A percentile compares a stretch with the other conserved stretches of the same genome.
Conservation (phyloP, 1,140 invertebrate genomes). For the Bombus pascuorum region DNA sequence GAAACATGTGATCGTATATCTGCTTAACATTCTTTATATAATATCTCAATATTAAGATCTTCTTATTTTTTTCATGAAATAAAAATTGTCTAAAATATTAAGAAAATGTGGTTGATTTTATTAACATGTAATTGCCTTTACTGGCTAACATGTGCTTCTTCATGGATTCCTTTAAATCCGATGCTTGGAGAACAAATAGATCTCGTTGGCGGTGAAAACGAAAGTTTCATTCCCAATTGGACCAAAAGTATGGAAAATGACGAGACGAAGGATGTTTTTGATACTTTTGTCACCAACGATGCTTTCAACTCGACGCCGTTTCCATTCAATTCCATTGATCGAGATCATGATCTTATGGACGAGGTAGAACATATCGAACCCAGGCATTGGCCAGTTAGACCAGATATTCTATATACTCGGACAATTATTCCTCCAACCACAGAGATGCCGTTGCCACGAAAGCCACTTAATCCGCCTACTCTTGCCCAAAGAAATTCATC, state of each 20-base stretch:
- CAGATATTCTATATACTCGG: conserved; percentile 60
- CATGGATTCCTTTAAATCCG: conserved; percentile 57
- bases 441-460: conserved; percentile 49
- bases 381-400: conserved; percentile 65
- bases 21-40: neutral
- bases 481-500: conserved; percentile 71
- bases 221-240: conserved; percentile 53
- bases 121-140: conserved; percentile 23
- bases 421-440: conserved; percentile 58
- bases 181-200: conserved; percentile 73
- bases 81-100: neutral
- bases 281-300: conserved; percentile 20
- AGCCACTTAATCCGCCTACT: conserved; percentile 58
- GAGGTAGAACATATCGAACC: conserved; percentile 74
- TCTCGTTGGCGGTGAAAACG: conserved; percentile 55
- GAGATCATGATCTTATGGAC: conserved; percentile 66
- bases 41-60: neutral
- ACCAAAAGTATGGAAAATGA: conserved; percentile 46
- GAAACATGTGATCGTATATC: neutral
- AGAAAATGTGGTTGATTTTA: conserved; percentile 48
- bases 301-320: conserved; percentile 25
- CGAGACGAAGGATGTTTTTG: conserved; percentile 16
- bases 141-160: conserved; percentile 10
- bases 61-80: neutral
- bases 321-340: conserved; percentile 46